These are phyloP conservation scores for Drosophila truncata DNA, from an alignment of 1,140 invertebrate genomes.

Conservation along the genomic window DNA sequence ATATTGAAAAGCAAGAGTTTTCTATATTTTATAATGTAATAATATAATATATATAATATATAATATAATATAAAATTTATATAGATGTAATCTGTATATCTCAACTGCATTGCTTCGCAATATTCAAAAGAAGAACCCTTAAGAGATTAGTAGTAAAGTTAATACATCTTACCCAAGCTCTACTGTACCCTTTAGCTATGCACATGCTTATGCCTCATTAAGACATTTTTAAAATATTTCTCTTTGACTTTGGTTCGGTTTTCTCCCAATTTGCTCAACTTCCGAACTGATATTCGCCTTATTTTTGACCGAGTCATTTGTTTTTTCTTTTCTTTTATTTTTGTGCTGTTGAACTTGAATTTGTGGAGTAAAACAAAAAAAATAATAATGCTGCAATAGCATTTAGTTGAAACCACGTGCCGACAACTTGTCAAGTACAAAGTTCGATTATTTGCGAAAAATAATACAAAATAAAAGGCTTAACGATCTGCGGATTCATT, in stretches of 20 bases:
- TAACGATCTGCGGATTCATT: constrained; percentile 22
- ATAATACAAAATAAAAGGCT: constrained; percentile 35
- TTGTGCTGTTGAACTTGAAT: constrained; percentile 49
- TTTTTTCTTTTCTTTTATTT: constrained; percentile 13
- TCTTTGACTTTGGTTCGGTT: constrained; percentile 25
- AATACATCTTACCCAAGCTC: neutral
- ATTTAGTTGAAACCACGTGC: constrained; percentile 51
- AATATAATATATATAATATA: no score
- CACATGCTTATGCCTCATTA: constrained; percentile 39
- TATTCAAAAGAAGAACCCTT: no score
- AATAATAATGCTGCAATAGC: constrained; percentile 15
- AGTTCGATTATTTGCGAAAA: constrained; percentile 44
- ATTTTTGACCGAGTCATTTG: constrained; percentile 40
- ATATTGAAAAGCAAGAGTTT: no score
- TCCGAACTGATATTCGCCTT: constrained; percentile 34
- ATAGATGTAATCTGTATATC: no score
- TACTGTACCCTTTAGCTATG: constrained; percentile 41
- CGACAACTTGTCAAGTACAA: constrained; percentile 37
- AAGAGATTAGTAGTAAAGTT: neutral
- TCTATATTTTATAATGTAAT: no score
- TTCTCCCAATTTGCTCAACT: constrained; percentile 36
- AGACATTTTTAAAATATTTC: constrained; percentile 42
- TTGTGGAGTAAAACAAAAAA: constrained; percentile 26
- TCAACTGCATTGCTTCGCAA: neutral
- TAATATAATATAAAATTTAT: no score